These are phyloP conservation scores for Lepidonotus clava DNA, from an alignment of 2,888 invertebrate species.

Conservation along the genomic window DNA sequence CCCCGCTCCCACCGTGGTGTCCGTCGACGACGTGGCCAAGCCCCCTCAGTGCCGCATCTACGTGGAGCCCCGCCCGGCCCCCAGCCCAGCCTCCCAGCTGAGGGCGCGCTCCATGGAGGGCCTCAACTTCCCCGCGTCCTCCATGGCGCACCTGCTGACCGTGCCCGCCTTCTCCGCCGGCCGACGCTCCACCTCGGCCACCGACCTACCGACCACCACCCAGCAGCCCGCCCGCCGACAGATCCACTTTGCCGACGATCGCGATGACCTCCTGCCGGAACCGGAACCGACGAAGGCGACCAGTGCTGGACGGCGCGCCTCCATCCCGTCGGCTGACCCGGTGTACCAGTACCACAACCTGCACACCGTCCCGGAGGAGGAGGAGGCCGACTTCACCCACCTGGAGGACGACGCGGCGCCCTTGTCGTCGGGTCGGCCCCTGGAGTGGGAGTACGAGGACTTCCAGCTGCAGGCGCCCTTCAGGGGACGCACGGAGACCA, in stretches of 20 bases:
- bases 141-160: not conserved
- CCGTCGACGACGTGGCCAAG: too few relatives aligned
- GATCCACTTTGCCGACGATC: not conserved
- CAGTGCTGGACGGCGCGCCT: not conserved
- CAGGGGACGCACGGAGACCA: conserved; percentile 14
- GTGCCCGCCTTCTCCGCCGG: not conserved
- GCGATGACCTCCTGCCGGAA: not conserved
- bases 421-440: not conserved
- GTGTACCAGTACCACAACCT: not conserved
- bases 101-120: not conserved
- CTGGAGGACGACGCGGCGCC: not conserved
- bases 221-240: not conserved
- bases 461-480: not conserved
- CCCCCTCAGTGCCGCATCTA: too few relatives aligned
- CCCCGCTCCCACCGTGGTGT: not conserved
- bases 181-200: not conserved
- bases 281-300: not conserved
- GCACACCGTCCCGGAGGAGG: conserved; percentile 21
- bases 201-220: not conserved
- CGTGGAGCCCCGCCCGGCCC: not conserved
- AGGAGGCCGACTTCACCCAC: not conserved
- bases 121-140: not conserved
- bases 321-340: not conserved
- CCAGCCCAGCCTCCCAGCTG: not conserved
- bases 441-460: conserved; percentile 17